These are phyloP conservation scores for Triplophysa rosa DNA, from an alignment of 2,113 vertebrate genomes.

Conservation along the genomic window DNA sequence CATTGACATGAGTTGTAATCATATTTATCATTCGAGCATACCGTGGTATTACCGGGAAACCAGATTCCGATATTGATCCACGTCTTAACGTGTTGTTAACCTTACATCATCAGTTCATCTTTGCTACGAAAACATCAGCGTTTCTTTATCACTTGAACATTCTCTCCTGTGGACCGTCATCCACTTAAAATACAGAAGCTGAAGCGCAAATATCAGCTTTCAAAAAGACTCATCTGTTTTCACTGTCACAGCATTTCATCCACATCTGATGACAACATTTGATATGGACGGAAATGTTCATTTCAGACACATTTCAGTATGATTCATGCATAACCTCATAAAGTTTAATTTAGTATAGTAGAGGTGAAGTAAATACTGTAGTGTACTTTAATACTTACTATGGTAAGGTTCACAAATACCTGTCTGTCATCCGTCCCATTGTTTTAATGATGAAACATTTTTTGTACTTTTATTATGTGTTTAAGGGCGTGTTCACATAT, in stretches of 20 bases:
- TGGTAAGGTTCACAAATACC: no score
- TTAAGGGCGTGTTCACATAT: no score
- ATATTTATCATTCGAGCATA: slow-evolving; percentile 11
- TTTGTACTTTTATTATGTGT: no score
- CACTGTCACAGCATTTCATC: slow-evolving; percentile 25
- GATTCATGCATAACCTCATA: neutral
- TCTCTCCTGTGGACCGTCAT: slow-evolving; percentile 61
- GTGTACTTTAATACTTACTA: no score
- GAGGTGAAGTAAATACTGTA: no score
- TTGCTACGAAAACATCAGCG: slow-evolving; percentile 56
- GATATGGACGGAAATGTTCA: neutral
- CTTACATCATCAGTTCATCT: slow-evolving; percentile 45
- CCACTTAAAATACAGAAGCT: slow-evolving; percentile 66
- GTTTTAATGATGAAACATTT: no score
- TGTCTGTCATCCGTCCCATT: no score
- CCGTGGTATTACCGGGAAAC: slow-evolving; percentile 52
- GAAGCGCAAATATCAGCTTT: slow-evolving; percentile 45
- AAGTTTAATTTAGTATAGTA: no score
- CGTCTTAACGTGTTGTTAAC: slow-evolving; percentile 64
- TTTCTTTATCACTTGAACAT: slow-evolving; percentile 60
- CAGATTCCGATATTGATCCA: slow-evolving; percentile 65
- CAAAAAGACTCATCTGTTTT: slow-evolving; percentile 20
- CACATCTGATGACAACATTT: slow-evolving; percentile 5
- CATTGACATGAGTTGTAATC: slow-evolving; percentile 47
- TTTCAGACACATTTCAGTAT: neutral